Evolutionary conservation across 2,888 invertebrate genomes (phyloP).

Genomic region (Amiota minor): DNA sequence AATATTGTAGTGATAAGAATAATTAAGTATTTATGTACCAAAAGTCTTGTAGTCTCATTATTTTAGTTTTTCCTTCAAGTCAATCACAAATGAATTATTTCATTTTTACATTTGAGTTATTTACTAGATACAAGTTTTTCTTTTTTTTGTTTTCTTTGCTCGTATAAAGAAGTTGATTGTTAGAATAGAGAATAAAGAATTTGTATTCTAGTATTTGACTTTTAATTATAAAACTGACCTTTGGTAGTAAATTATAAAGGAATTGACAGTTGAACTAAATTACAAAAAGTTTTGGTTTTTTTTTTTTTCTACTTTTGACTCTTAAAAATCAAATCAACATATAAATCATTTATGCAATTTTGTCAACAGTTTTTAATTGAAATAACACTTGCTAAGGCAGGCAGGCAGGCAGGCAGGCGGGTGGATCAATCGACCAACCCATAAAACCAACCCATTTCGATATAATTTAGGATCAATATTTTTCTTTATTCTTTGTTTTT

Average conservation of each 20-base stretch:
- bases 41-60: no score
- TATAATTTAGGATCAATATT: no score
- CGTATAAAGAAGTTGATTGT: slow-evolving; percentile 11
- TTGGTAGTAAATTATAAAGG: slow-evolving; percentile 2
- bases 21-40: no score
- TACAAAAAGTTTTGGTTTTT: no score
- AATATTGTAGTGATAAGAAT: no score
- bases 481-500: no score
- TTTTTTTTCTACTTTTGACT: neutral
- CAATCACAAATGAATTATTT: no score
- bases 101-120: no score
- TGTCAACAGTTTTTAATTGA: slow-evolving; percentile 23
- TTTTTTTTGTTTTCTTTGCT: neutral
- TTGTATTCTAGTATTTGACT: neutral
- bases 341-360: slow-evolving; percentile 1
- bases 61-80: no score
- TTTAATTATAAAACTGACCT: slow-evolving; percentile 21
- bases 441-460: no score
- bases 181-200: neutral
- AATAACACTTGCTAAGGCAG: slow-evolving; percentile 6
- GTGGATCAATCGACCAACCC: no score
- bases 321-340: neutral
- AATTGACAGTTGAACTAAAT: slow-evolving; percentile 19
- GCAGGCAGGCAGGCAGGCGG: neutral
- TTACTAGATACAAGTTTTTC: neutral